These are phyloP conservation scores for Machimus atricapillus DNA, from an alignment of 2,888 invertebrate genomes.

Conservation along the genomic window DNA sequence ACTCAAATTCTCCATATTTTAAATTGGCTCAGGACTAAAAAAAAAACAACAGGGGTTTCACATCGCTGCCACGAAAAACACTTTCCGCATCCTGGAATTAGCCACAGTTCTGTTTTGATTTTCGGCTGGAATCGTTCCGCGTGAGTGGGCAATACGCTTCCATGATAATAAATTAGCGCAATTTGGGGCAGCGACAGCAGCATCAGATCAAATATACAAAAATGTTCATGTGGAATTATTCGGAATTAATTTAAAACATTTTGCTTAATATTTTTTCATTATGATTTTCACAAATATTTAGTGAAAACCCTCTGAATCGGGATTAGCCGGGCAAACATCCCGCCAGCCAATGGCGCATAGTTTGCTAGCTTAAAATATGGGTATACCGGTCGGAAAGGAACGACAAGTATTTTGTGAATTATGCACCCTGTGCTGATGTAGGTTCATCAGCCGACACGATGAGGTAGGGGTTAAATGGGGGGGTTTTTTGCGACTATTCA, in stretches of 20 bases:
- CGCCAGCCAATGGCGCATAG: background rate
- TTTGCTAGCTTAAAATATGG: background rate
- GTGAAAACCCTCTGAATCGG: background rate
- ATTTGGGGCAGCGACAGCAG: background rate
- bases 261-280: background rate
- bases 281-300: background rate
- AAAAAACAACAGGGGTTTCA: background rate
- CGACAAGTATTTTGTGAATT: background rate
- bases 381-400: background rate
- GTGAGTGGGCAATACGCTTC: background rate
- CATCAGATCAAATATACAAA: background rate
- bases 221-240: background rate
- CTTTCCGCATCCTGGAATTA: background rate
- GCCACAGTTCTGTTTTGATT: background rate
- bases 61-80: background rate
- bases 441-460: background rate
- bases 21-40: background rate
- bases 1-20: background rate
- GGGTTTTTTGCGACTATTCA: background rate
- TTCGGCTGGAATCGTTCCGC: background rate
- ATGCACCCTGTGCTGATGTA: background rate
- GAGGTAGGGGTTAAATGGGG: background rate
- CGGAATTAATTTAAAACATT: background rate
- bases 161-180: background rate
- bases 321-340: background rate